Percentiles rank a stretch among this genome's conserved stretches.
phyloP scores from a whole-genome alignment of 1,140 invertebrate genomes.

The Microplitis mediator region DNA sequence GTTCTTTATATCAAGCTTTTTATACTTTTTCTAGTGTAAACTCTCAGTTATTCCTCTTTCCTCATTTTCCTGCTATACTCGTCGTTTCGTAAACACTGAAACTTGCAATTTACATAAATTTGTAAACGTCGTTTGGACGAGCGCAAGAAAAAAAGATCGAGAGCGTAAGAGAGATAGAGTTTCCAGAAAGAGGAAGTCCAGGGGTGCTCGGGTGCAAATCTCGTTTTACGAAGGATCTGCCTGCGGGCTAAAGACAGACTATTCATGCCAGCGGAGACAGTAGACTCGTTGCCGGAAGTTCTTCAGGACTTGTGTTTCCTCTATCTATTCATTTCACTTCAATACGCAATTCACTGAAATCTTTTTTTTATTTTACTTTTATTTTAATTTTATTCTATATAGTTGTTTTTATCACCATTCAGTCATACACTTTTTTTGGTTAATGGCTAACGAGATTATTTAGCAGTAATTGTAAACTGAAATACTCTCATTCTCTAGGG shows the following conservation, averaged over 20 bases:
- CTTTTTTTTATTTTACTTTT: background rate
- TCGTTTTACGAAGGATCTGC: constrained; percentile 26
- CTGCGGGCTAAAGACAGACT: constrained; percentile 27
- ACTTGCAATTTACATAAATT: constrained; percentile 48
- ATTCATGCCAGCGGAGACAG: constrained; percentile 26
- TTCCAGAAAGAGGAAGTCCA: background rate
- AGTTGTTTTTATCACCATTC: constrained; percentile 12
- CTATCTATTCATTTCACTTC: constrained; percentile 29
- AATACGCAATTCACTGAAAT: background rate
- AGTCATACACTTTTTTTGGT: constrained; percentile 10
- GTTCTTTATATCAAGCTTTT: background rate
- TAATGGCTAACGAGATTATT: too few species aligned
- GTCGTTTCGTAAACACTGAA: constrained; percentile 37
- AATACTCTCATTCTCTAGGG: too few species aligned
- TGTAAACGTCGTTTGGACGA: constrained; percentile 43
- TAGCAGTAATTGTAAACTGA: too few species aligned
- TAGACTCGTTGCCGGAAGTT: constrained; percentile 29
- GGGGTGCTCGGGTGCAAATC: constrained; percentile 30
- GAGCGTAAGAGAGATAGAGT: constrained; percentile 16
- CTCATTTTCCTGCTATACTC: constrained; percentile 26
- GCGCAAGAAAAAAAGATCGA: constrained; percentile 32
- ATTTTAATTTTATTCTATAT: background rate
- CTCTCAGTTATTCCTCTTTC: constrained; percentile 25
- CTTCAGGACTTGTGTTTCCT: constrained; percentile 18
- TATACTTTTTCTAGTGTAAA: background rate